Evolutionary conservation across 2,113 vertebrate species (phyloP), one percentile per base, ranked within the genome.

Genomic region (Heterochromis multidens): DNA sequence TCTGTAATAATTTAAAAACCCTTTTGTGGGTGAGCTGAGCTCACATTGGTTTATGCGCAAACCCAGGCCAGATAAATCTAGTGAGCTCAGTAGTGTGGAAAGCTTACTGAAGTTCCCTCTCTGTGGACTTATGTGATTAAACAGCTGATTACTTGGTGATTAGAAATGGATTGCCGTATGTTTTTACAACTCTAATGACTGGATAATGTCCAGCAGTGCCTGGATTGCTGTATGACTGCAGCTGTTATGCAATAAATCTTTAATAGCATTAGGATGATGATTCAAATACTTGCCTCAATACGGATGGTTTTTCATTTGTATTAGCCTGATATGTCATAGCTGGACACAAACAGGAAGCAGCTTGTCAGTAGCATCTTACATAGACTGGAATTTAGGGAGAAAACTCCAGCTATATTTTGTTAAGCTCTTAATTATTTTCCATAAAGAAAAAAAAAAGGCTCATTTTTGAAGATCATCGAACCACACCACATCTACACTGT

Each of bases 1-100:
- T 86, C 80, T 88, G 88, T 89, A 90, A 94, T 92, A 76, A 90
- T 93, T 89, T 80, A 79, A 91, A 90, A 87, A 80, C 29, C 81
- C 67, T 80, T 70, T 82, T 82, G 77, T 72, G 87, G 56, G 37
- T 79, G 77, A 54, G 80, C 83, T 25, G 79, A 79, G 77, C 52
- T 88, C 85, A 86, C 65, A 61, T 83, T 37, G n/a, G 77, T 81
- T 86, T 77, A 61, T 23, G 52, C 70, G 52, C 14, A 25, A 91
- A 77, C 40, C 40, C 77, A 1, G 87, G 82, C 84, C 80, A 77
- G 67, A 83, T 58, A 76, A 86, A 85, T 85, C 81, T 62, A 86
- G 62, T 37, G 81, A 91, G 82, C 85, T 92, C 83, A 85, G 78
- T 31, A 19, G 83, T 40, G 80, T 87, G 88, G 89, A 92, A 89